Base-by-base conservation (phyloP, 2,888 invertebrate species). In the Acrocyrtus sp. region DNA sequence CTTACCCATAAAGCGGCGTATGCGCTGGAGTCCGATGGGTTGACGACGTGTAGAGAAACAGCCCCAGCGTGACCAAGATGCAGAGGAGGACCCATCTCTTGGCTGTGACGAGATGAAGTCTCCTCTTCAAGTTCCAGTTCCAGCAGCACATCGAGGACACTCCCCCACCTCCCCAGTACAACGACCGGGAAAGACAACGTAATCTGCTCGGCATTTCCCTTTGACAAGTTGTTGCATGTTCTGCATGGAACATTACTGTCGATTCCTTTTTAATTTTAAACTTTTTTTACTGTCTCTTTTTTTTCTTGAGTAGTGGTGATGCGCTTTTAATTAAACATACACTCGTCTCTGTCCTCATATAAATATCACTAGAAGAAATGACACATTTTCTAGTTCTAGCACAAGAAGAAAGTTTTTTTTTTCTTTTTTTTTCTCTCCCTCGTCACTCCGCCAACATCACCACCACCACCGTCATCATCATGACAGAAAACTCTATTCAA, bases 1-100 rank as follows among this genome's bases (percentile, higher is more conserved):
- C 77, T 75, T 74, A 78, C 78, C 77, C 79, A 62, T 78, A 79
- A 10, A 77, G 68, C 15, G 76, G 78, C 5, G 78, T 74, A 60
- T 72, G 75, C 24, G 56, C 54, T 19, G 73, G 75, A 5, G 77
- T 76, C 21, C 24, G 39, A n/a, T 65, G 51, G 6, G 22, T 70
- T 48, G 75, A 75, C 8, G 75, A 75, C 19, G 65, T 62, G 73
- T 80, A 80, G 21, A 77, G 60, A 62, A 78, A 72, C 45, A 76
- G 76, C 15, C 66, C 61, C 29, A 67, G 47, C 41, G 78, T 74
- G 56, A 75, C 62, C 26, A 80, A 50, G 24, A 74, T 61, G 47
- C 75, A 68, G 8, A 80, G 47, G 21, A 78, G 58, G 10, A 80
- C 70, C 77, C 80, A 78, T 41, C 80, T 61, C 45, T 80, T 80